These are phyloP conservation scores for Xestia sexstrigata DNA, from an alignment of 2,888 invertebrate genomes.

Conservation along the genomic window DNA sequence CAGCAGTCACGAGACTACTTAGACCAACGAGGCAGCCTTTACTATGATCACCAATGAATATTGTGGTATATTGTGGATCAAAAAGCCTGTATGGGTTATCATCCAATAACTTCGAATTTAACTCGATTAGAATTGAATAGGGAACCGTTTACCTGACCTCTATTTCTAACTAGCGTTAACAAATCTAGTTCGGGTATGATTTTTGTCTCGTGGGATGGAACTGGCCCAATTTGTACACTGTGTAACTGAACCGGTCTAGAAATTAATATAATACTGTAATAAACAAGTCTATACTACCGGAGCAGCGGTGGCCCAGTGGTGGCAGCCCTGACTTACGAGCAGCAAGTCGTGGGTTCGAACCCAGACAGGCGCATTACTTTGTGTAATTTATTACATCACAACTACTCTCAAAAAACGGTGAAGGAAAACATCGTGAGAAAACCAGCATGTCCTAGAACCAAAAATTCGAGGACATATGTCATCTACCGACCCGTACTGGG, in stretches of 20 bases:
- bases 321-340: too few relatives aligned
- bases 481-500: too few relatives aligned
- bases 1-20: not conserved
- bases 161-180: not conserved
- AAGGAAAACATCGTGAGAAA: too few relatives aligned
- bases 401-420: too few relatives aligned
- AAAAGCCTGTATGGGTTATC: not conserved
- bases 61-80: not conserved
- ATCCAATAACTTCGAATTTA: not conserved
- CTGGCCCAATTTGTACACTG: conserved; percentile 2
- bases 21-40: not conserved
- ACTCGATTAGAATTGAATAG: not conserved
- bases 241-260: not conserved
- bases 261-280: conserved; percentile 6
- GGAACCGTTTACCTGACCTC: conserved; percentile 8
- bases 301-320: too few relatives aligned
- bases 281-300: not conserved
- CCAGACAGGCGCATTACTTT: too few relatives aligned
- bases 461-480: too few relatives aligned
- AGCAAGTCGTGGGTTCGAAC: too few relatives aligned
- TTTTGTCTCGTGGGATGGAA: conserved; percentile 2
- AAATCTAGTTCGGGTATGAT: conserved; percentile 12
- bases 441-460: too few relatives aligned
- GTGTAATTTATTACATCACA: too few relatives aligned
- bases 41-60: not conserved